Evolutionary conservation across 2,888 invertebrate genomes (phyloP).

Genomic region (Nasonia oneida): DNA sequence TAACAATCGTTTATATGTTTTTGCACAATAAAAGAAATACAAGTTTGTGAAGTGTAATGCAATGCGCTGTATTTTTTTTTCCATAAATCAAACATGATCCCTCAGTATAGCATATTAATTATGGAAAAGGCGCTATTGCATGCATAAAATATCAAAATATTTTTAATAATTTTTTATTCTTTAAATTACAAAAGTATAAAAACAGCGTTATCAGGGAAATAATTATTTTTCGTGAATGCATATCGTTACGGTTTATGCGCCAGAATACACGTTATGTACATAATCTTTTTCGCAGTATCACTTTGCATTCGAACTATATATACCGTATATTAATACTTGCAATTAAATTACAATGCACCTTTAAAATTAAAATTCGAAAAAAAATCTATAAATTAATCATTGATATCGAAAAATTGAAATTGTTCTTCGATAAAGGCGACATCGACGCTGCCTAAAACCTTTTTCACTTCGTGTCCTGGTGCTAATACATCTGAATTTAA

Average conservation of each 20-base stretch:
- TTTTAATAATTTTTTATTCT: neutral
- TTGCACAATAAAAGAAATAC: neutral
- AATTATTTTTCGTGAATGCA: neutral
- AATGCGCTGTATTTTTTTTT: no score
- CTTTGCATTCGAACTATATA: no score
- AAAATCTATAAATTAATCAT: neutral
- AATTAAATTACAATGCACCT: neutral
- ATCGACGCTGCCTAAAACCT: neutral
- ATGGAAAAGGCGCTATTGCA: no score
- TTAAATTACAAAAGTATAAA: neutral
- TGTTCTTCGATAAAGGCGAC: neutral
- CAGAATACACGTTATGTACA: no score
- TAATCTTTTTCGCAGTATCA: no score
- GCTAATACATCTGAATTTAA: neutral
- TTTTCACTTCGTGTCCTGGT: neutral
- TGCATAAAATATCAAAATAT: neutral
- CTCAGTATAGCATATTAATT: no score
- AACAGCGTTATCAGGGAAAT: neutral
- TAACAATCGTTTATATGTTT: neutral
- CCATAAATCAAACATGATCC: neutral
- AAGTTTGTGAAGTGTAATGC: neutral
- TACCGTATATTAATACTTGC: no score
- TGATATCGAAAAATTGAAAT: conserved; percentile 6
- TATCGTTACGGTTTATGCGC: neutral
- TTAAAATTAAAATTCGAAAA: neutral